Conservation (phyloP, 2,888 invertebrate genomes). For the Agapetus fuscipes region DNA sequence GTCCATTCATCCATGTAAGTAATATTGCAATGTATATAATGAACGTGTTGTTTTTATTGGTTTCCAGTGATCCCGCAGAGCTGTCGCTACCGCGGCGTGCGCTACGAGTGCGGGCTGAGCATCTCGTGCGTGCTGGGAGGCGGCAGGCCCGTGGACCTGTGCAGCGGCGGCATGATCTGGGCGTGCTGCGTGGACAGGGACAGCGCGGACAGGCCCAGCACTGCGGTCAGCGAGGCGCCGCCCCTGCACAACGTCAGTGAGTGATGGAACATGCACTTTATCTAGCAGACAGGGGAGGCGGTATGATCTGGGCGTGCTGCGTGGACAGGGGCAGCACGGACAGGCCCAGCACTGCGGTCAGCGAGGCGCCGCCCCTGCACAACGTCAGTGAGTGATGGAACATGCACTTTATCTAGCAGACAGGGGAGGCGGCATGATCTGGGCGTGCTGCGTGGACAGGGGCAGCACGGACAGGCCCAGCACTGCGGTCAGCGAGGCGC, state of each 20-base stretch:
- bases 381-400: constrained; percentile 90
- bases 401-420: too few species aligned
- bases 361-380: constrained; percentile 58
- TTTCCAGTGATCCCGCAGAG: constrained; percentile 81
- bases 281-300: too few species aligned
- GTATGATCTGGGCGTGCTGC: constrained; percentile 92
- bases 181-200: constrained; percentile 78
- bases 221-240: too few species aligned
- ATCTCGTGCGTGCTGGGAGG: constrained; percentile 86
- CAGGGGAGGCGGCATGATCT: constrained; percentile 90
- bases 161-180: constrained; percentile 92
- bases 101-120: constrained; percentile 83
- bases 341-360: too few species aligned
- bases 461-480: constrained; percentile 39
- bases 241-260: constrained; percentile 81
- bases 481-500: too few species aligned
- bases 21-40: too few species aligned
- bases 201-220: constrained; percentile 39
- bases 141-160: constrained; percentile 78
- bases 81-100: constrained; percentile 75
- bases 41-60: constrained; percentile 22
- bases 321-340: constrained; percentile 57
- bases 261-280: too few species aligned
- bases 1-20: too few species aligned
- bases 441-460: constrained; percentile 86